phyloP scores from a whole-genome alignment of 2,113 vertebrate genomes.

The Danio rerio region DNA sequence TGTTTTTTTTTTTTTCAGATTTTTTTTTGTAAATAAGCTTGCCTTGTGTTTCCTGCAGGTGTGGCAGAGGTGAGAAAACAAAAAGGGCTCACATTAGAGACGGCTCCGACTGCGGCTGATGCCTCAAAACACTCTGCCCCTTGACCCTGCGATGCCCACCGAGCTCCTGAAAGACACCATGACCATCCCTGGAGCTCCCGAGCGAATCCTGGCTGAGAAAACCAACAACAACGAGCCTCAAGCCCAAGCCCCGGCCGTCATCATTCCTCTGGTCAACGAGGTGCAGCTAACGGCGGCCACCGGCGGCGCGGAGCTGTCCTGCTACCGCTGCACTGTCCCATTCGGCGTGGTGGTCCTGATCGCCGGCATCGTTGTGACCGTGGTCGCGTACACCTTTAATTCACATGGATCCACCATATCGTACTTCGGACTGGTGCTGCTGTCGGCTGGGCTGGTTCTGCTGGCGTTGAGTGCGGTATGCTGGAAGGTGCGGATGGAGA shows the following conservation, averaged over 20 bases:
- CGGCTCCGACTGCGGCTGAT: slow-evolving; percentile 56
- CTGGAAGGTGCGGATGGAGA: slow-evolving; percentile 88
- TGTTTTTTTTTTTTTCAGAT: too few species aligned
- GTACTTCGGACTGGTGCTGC: slow-evolving; percentile 88
- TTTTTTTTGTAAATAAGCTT: too few species aligned
- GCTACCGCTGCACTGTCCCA: slow-evolving; percentile 93
- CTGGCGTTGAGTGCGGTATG: slow-evolving; percentile 86
- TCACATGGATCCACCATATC: slow-evolving; percentile 97
- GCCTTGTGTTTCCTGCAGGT: not conserved
- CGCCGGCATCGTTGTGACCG: slow-evolving; percentile 88
- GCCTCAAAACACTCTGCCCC: slow-evolving; percentile 16
- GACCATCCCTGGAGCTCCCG: slow-evolving; percentile 75
- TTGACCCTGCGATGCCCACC: slow-evolving; percentile 81
- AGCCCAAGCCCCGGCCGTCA: slow-evolving; percentile 63
- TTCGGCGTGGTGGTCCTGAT: slow-evolving; percentile 96
- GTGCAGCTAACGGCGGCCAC: slow-evolving; percentile 92
- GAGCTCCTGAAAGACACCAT: slow-evolving; percentile 82
- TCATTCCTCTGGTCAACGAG: slow-evolving; percentile 87
- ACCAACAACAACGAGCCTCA: slow-evolving; percentile 71
- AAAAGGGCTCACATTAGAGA: slow-evolving; percentile 2
- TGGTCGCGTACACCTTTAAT: slow-evolving; percentile 96
- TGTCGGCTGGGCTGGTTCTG: slow-evolving; percentile 86
- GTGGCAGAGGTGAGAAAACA: not conserved
- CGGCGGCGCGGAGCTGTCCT: slow-evolving; percentile 92
- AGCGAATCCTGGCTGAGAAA: slow-evolving; percentile 64